Evolutionary conservation across 2,113 vertebrate genomes (phyloP).

Genomic region (Cyanocitta stelleri): DNA sequence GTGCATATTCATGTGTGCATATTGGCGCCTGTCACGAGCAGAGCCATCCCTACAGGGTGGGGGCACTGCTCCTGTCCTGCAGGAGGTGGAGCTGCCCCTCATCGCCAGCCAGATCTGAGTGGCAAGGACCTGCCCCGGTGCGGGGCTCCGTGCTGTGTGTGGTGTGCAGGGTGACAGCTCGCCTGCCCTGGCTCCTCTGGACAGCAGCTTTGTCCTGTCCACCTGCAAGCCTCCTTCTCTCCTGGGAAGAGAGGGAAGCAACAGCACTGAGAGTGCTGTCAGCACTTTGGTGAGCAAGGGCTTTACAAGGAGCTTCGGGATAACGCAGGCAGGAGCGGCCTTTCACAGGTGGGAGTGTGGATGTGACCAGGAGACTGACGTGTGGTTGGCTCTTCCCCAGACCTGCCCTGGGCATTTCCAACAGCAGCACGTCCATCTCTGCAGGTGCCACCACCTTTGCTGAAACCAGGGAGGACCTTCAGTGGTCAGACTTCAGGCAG

Average conservation of each 20-base stretch:
- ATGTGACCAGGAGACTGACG: not conserved
- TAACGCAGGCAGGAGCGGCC: not conserved
- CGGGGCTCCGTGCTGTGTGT: not conserved
- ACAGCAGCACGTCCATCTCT: not conserved
- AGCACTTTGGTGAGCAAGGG: not conserved
- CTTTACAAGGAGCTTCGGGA: not conserved
- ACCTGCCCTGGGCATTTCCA: not conserved
- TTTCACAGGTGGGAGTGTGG: not conserved
- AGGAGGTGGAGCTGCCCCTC: not conserved
- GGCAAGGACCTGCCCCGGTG: fast-evolving
- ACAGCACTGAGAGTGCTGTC: not conserved
- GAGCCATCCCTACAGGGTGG: not conserved
- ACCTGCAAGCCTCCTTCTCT: not conserved
- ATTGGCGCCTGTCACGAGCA: fast-evolving
- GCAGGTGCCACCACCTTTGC: not conserved
- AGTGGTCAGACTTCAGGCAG: not conserved
- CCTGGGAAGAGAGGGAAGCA: not conserved
- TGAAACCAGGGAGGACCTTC: not conserved
- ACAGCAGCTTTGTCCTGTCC: not conserved
- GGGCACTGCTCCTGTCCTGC: not conserved
- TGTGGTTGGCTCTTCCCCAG: fast-evolving
- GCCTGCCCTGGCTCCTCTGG: not conserved
- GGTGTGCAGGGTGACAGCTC: not conserved
- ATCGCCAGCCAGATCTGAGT: not conserved
- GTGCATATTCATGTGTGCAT: not conserved